phyloP scores from a whole-genome alignment of 2,888 invertebrate genomes.

The Dasysyrphus tricinctus region DNA sequence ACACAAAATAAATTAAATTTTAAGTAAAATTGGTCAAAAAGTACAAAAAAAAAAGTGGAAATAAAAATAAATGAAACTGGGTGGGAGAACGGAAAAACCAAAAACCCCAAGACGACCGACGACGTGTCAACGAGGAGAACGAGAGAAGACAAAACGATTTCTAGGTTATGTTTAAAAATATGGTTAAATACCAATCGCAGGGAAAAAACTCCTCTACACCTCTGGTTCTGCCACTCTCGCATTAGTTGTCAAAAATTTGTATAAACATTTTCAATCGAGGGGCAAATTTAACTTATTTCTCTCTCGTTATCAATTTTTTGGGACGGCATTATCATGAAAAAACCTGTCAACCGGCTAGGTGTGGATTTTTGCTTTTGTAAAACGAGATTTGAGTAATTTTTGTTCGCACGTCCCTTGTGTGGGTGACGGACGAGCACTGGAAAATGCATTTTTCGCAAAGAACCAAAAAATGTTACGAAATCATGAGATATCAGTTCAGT shows the following conservation, averaged over 20 bases:
- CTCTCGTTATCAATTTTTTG: slow-evolving; percentile 28
- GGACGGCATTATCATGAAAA: slow-evolving; percentile 17
- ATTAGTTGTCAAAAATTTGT: slow-evolving; percentile 50
- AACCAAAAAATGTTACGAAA: slow-evolving; percentile 62
- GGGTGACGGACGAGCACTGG: slow-evolving; percentile 32
- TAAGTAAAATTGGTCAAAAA: neutral
- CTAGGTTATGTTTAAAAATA: slow-evolving; percentile 70
- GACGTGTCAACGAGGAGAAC: slow-evolving; percentile 72
- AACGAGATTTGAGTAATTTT: slow-evolving; percentile 24
- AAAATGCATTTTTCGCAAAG: slow-evolving; percentile 49
- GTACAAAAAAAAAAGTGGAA: neutral
- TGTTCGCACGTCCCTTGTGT: slow-evolving; percentile 2
- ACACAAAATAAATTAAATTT: neutral
- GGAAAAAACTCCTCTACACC: slow-evolving; percentile 12
- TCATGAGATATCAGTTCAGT: slow-evolving; percentile 17
- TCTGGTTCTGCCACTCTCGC: slow-evolving; percentile 11
- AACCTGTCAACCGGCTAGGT: slow-evolving; percentile 70
- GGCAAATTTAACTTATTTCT: slow-evolving; percentile 13
- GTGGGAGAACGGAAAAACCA: slow-evolving; percentile 43
- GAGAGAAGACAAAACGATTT: slow-evolving; percentile 54
- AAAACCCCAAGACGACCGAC: slow-evolving; percentile 52
- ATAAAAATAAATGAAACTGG: slow-evolving; percentile 35
- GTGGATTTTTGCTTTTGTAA: slow-evolving; percentile 62
- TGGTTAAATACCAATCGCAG: slow-evolving; percentile 62
- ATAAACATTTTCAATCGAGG: slow-evolving; percentile 35